These are phyloP conservation scores for Parnassius apollo DNA, from an alignment of 2,888 invertebrate genomes.

Conservation along the genomic window DNA sequence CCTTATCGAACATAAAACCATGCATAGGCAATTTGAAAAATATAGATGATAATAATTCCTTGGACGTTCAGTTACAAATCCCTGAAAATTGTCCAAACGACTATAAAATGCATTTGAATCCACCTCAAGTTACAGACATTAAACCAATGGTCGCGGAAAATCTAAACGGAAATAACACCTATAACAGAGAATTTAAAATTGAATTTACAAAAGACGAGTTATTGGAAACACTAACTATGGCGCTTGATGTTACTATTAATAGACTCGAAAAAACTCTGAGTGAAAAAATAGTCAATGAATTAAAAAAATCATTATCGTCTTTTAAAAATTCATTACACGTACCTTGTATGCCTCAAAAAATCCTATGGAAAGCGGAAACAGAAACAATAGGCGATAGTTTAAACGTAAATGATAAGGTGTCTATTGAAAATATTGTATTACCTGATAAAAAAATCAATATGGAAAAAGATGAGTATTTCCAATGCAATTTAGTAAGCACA, in stretches of 20 bases:
- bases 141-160: slow-evolving; percentile 37
- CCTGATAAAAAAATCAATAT: slow-evolving; percentile 1
- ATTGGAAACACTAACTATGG: slow-evolving; percentile 50
- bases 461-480: slow-evolving; percentile 40
- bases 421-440: not conserved
- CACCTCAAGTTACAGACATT: not conserved
- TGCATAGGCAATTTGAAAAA: slow-evolving; percentile 24
- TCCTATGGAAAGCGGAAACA: not conserved
- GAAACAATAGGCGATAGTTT: slow-evolving; percentile 1
- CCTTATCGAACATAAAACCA: slow-evolving; percentile 20
- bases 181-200: slow-evolving; percentile 41
- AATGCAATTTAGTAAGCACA: slow-evolving; percentile 56
- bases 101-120: slow-evolving; percentile 36
- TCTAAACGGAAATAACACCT: slow-evolving; percentile 34
- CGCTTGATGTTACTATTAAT: slow-evolving; percentile 52
- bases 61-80: slow-evolving; percentile 24
- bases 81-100: slow-evolving; percentile 33
- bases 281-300: slow-evolving; percentile 52
- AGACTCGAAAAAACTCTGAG: slow-evolving; percentile 54
- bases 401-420: not conserved
- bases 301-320: slow-evolving; percentile 41
- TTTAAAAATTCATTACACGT: slow-evolving; percentile 27
- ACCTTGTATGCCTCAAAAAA: not conserved
- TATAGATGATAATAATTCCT: slow-evolving; percentile 31
- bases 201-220: slow-evolving; percentile 45